Conservation (phyloP, 2,113 vertebrate genomes). For the Rattus rattus region DNA sequence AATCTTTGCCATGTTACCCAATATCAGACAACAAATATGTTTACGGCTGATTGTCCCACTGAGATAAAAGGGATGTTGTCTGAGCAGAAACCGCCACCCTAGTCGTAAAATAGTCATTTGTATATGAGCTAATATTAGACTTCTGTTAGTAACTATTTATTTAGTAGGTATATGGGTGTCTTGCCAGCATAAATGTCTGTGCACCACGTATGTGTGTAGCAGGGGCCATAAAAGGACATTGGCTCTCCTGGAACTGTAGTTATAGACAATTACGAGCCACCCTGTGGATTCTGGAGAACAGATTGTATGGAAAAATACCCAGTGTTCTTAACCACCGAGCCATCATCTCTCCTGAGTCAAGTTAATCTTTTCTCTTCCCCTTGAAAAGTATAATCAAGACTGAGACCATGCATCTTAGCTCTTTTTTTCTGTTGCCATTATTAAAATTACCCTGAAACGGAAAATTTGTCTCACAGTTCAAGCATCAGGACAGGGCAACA, state of each 20-base stretch:
- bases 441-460: neutral
- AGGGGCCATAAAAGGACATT: neutral
- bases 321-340: neutral
- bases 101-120: neutral
- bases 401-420: neutral
- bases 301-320: neutral
- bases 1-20: neutral
- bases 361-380: constrained; percentile 3
- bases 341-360: neutral
- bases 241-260: neutral
- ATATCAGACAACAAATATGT: neutral
- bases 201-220: neutral
- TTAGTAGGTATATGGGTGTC: neutral
- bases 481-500: neutral
- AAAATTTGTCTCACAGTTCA: neutral
- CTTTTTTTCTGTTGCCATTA: no score
- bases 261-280: neutral
- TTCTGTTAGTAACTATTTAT: neutral
- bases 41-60: neutral
- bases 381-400: neutral
- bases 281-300: neutral
- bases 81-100: constrained; percentile 1
- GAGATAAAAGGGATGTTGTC: constrained; percentile 4
- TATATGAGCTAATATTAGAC: neutral
- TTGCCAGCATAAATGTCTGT: neutral